Percentiles rank a stretch among this genome's conserved stretches.
Evolutionary conservation across 2,888 invertebrate genomes (phyloP).

Genomic region (Coremacera marginata): DNA sequence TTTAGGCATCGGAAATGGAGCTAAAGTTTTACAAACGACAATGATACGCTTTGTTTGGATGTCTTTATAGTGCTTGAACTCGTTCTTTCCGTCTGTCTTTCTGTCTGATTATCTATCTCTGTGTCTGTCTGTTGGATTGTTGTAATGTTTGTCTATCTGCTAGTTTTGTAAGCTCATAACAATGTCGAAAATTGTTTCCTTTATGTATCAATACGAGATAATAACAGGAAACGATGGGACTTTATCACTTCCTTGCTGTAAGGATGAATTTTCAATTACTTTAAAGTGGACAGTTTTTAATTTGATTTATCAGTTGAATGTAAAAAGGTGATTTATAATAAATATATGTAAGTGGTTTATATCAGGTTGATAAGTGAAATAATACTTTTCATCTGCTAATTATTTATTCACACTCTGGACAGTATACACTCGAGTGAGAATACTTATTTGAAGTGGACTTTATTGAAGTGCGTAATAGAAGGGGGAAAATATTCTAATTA

Average conservation of each 20-base stretch:
- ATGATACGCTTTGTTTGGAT: not conserved
- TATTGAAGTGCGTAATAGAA: too few relatives aligned
- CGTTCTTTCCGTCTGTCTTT: not conserved
- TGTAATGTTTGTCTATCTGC: not conserved
- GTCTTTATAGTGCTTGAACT: not conserved
- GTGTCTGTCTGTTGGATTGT: not conserved
- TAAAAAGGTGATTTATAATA: not conserved
- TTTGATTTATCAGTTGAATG: not conserved
- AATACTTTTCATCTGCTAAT: not conserved
- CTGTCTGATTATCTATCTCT: not conserved
- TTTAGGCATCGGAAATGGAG: slow-evolving; percentile 10
- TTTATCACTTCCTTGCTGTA: slow-evolving; percentile 38
- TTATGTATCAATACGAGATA: slow-evolving; percentile 34
- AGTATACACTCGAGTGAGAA: not conserved
- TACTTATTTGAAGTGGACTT: not conserved
- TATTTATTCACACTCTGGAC: not conserved
- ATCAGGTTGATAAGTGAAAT: not conserved
- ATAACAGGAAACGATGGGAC: slow-evolving; percentile 40
- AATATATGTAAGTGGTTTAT: not conserved
- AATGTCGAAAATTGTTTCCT: slow-evolving; percentile 19
- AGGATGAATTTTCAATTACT: slow-evolving; percentile 42
- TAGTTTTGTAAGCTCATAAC: not conserved
- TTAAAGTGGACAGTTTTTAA: slow-evolving; percentile 14
- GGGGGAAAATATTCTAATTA: too few relatives aligned
- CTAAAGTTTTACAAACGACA: not conserved